phyloP scores from a whole-genome alignment of 2,113 vertebrate species.

The Atlantisia rogersi region DNA sequence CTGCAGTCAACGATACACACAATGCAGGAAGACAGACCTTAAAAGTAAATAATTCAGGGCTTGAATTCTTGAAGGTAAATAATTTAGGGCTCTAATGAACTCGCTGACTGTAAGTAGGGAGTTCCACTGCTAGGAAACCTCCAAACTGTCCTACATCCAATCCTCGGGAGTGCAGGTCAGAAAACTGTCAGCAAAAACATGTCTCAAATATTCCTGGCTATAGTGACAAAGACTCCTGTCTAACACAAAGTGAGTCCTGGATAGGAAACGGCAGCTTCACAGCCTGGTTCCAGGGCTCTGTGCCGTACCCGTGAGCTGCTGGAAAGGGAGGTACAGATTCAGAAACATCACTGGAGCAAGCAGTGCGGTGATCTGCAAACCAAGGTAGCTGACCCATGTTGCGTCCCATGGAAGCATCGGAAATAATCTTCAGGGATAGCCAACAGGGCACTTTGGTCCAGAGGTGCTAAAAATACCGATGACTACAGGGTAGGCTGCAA shows the following conservation, averaged over 20 bases:
- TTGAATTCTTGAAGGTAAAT: conserved; percentile 61
- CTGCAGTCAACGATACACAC: neutral
- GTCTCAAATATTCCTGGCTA: neutral
- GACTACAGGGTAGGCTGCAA: neutral
- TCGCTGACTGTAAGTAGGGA: neutral
- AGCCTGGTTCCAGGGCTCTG: neutral
- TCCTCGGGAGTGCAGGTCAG: neutral
- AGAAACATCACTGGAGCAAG: neutral
- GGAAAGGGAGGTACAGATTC: neutral
- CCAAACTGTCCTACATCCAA: conserved; percentile 50
- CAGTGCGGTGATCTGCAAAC: neutral
- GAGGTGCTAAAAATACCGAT: neutral
- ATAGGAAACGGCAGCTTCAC: neutral
- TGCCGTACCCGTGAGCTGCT: neutral
- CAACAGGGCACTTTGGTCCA: neutral
- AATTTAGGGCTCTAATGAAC: conserved; percentile 59
- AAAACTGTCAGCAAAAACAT: neutral
- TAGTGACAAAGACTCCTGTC: neutral
- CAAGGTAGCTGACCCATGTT: neutral
- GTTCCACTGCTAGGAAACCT: neutral
- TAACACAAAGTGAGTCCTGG: neutral
- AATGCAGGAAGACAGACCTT: neutral
- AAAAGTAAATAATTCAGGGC: conserved; percentile 63
- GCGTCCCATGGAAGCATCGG: accelerated
- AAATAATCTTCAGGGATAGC: neutral